These are phyloP conservation scores for Procambarus clarkii DNA, from an alignment of 1,140 invertebrate species.

Conservation along the genomic window DNA sequence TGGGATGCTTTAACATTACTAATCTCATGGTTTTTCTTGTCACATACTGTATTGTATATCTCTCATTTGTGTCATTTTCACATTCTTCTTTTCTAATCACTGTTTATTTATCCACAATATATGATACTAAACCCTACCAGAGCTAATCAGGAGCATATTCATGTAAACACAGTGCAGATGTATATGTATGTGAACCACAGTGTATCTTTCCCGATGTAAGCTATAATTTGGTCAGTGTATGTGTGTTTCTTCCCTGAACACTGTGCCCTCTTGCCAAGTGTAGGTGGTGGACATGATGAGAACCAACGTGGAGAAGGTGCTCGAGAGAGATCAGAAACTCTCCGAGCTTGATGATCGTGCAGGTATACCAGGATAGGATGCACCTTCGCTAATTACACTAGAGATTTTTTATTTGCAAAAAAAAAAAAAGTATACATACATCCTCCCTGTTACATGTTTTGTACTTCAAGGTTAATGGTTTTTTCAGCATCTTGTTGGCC, in stretches of 20 bases:
- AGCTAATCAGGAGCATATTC: not conserved
- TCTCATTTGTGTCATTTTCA: constrained; percentile 10
- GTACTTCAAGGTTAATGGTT: not conserved
- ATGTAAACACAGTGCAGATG: not conserved
- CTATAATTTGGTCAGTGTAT: not conserved
- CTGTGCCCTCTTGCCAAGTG: constrained; percentile 78
- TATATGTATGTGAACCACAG: not conserved
- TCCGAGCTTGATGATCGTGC: constrained; percentile 89
- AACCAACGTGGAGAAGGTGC: constrained; percentile 98
- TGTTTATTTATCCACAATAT: constrained; percentile 5
- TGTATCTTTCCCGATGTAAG: not conserved
- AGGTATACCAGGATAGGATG: constrained; percentile 80
- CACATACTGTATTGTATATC: not conserved
- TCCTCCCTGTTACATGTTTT: not conserved
- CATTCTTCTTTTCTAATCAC: not conserved
- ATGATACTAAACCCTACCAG: not conserved
- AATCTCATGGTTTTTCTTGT: not conserved
- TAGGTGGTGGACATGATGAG: constrained; percentile 95
- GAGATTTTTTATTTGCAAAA: constrained; percentile 8
- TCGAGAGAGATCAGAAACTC: constrained; percentile 98
- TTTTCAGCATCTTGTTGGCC: not conserved
- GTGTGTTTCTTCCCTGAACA: not conserved
- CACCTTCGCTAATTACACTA: not conserved
- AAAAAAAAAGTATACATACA: not conserved
- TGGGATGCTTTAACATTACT: not conserved